Percentiles rank a stretch among this genome's conserved stretches.
These are phyloP conservation scores for Bos indicus DNA, from an alignment of 2,113 vertebrate species.

Conservation along the genomic window DNA sequence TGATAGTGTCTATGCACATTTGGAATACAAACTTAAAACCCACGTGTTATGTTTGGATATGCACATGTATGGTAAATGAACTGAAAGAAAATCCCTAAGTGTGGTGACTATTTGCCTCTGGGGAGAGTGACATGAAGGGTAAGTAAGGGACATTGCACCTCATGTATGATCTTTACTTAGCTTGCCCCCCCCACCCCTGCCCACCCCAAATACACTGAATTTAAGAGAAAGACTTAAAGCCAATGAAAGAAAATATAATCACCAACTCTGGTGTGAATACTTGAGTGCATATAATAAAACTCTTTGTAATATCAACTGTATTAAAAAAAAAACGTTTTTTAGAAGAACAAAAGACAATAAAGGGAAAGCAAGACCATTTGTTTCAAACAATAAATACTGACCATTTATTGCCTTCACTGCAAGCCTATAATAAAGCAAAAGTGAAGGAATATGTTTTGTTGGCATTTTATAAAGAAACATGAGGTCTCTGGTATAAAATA, in stretches of 20 bases:
- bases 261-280: not conserved
- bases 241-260: not conserved
- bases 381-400: not conserved
- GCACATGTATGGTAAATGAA: fast-evolving
- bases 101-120: not conserved
- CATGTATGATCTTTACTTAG: not conserved
- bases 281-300: not conserved
- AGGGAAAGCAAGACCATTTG: not conserved
- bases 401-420: not conserved
- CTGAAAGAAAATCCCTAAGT: not conserved
- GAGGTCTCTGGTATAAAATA: not conserved
- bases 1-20: not conserved
- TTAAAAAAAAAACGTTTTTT: not conserved
- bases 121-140: not conserved
- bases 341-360: not conserved
- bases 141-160: no score
- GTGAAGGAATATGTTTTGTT: not conserved
- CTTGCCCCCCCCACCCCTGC: not conserved
- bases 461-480: not conserved
- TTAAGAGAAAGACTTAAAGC: not conserved
- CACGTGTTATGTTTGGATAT: not conserved
- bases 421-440: not conserved
- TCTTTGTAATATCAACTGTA: not conserved
- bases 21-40: not conserved
- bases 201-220: not conserved